Evolutionary conservation across 2,888 invertebrate genomes (phyloP), one percentile per base, ranked within the genome.

Genomic region (Cenopis cana): DNA sequence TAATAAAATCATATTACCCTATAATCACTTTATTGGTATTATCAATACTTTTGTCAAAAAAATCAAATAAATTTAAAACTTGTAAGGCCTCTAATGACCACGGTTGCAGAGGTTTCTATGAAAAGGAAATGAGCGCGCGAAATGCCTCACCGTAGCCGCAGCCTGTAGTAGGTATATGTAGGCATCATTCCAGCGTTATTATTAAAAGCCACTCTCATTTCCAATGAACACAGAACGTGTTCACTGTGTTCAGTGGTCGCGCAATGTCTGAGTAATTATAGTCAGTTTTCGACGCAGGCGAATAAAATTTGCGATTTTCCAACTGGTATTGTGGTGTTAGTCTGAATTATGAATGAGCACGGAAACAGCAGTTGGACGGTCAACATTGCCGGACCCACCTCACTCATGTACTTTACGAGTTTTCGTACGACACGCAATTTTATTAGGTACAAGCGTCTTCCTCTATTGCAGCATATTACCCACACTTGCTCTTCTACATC

Each of bases 301-400:
- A 41, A 38, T 18, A 12, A 41, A 65, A 65, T 36, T 59, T 24
- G 41, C 52, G 52, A 60, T 17, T 60, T n/a, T 65, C 38, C 57
- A 38, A 24, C 20, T 52, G 10, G 41, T 46, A 54, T 24, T 65
- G 59, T 65, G 54, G 18, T 14, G 33, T 9, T 38, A n/a, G 46
- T 29, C 52, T 70, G 65, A 70, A 73, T 73, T 73, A 73, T 69
- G 69, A 66, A 69, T 69, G 73, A 68, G 55, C 24, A 6, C 12
- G 18, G 55, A 17, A 50, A 33, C 41, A 50, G 56, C 20, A 24
- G 57, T 65, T n/a, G 18, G 56, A 66, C 62, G 73, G 60, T 65
- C 69, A 73, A 73, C 72, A 61, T n/a, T 17, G 68, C 29, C n/a
- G 38, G 49, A 38, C 57, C 57, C 57, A 49, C 60, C 59, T 59